Evolutionary conservation across 2,888 invertebrate species (phyloP).

Genomic region (Scotopteryx bipunctaria): DNA sequence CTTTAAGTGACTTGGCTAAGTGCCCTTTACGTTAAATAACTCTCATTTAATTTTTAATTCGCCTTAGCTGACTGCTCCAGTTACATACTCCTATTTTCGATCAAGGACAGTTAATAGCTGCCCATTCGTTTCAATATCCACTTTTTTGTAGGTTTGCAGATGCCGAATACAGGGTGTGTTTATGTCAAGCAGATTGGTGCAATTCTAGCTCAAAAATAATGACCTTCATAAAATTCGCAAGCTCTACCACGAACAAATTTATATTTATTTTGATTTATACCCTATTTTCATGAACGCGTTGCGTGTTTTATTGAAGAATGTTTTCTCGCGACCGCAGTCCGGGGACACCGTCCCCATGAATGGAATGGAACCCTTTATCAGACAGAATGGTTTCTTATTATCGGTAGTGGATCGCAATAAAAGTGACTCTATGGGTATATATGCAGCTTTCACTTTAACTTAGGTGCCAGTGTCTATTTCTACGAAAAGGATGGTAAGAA

Average conservation of each 20-base stretch:
- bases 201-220: conserved; percentile 46
- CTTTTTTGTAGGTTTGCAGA: conserved; percentile 65
- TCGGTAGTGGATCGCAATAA: conserved; percentile 66
- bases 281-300: conserved; percentile 19
- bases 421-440: conserved; percentile 75
- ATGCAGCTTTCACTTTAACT: conserved; percentile 80
- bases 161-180: conserved; percentile 69
- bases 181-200: conserved; percentile 74
- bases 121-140: too few relatives aligned
- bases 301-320: conserved; percentile 12
- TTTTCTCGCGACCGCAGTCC: conserved; percentile 1
- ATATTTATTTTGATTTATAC: conserved; percentile 19
- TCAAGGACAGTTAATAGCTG: too few relatives aligned
- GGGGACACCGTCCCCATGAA: conserved; percentile 20
- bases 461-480: conserved; percentile 76
- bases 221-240: conserved; percentile 25
- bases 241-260: conserved; percentile 22
- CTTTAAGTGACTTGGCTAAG: too few relatives aligned
- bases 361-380: conserved; percentile 27
- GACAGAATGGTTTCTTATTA: conserved; percentile 52
- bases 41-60: too few relatives aligned
- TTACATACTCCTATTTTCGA: neutral
- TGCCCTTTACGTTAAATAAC: too few relatives aligned
- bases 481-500: conserved; percentile 81
- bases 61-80: too few relatives aligned